Percentiles rank a stretch among this genome's conserved stretches.
Evolutionary conservation across 2,113 vertebrate species (phyloP).

Genomic region (Cyprinus carpio): DNA sequence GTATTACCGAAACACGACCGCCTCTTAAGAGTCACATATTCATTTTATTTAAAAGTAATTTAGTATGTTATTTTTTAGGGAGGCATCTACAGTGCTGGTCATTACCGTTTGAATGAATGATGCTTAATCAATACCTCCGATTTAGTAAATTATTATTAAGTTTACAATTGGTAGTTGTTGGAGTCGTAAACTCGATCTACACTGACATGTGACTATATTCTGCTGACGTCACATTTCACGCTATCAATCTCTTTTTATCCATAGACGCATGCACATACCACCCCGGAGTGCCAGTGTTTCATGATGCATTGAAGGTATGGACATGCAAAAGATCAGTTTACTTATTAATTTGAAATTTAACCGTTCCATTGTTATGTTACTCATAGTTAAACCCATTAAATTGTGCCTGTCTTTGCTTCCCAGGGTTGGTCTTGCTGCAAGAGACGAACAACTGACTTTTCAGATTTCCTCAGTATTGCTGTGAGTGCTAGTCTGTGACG

Average conservation of each 20-base stretch:
- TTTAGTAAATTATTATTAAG: neutral
- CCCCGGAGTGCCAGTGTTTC: slow-evolving; percentile 95
- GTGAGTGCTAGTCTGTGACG: slow-evolving; percentile 75
- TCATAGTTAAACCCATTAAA: neutral
- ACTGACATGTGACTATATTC: neutral
- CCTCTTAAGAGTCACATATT: neutral
- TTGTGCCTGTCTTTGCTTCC: slow-evolving; percentile 32
- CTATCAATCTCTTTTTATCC: slow-evolving; percentile 14
- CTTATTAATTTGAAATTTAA: neutral
- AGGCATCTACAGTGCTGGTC: neutral
- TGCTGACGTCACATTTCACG: neutral
- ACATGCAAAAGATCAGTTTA: neutral
- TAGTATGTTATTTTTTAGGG: neutral
- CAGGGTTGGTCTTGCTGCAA: slow-evolving; percentile 99
- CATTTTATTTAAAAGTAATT: neutral
- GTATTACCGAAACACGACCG: neutral
- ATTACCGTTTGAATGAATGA: slow-evolving; percentile 19
- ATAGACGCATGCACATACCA: slow-evolving; percentile 90
- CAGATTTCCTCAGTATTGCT: slow-evolving; percentile 94
- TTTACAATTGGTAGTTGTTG: neutral
- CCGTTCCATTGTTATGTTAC: neutral
- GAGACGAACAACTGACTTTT: slow-evolving; percentile 95
- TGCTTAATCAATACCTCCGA: neutral
- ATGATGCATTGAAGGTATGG: slow-evolving; percentile 95
- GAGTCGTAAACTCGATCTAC: neutral